Evolutionary conservation across 1,140 invertebrate genomes (phyloP).

Genomic region (Zophobas atratus): DNA sequence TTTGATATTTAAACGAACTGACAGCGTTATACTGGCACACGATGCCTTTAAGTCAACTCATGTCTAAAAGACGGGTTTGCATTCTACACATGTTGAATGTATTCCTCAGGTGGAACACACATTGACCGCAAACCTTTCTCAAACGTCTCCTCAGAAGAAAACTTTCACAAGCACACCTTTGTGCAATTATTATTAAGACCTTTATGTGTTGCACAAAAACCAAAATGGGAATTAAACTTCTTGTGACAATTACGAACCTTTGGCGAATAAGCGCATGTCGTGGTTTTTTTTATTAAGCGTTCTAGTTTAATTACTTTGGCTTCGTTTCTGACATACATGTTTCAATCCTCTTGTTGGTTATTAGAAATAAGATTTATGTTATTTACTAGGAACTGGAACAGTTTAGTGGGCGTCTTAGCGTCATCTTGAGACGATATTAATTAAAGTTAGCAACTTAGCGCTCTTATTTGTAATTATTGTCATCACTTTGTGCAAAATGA

Average conservation of each 20-base stretch:
- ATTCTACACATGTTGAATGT: conserved; percentile 28
- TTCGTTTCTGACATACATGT: neutral
- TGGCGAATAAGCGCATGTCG: too few species aligned
- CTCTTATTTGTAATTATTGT: conserved; percentile 19
- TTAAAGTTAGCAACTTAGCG: conserved; percentile 8
- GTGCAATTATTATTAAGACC: neutral
- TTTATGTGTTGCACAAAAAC: too few species aligned
- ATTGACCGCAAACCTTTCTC: conserved; percentile 5
- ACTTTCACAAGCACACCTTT: neutral
- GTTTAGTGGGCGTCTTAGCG: neutral
- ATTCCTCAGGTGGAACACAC: conserved; percentile 18
- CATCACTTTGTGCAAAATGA: conserved; percentile 6
- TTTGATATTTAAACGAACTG: conserved; percentile 43
- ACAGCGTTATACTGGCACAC: conserved; percentile 30
- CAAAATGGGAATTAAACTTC: too few species aligned
- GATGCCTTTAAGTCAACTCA: conserved; percentile 37
- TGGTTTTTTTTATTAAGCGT: too few species aligned
- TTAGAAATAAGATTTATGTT: neutral
- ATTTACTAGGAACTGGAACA: neutral
- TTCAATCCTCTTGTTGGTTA: neutral
- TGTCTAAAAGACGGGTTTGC: conserved; percentile 30
- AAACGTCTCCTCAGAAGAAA: conserved; percentile 5
- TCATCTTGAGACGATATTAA: conserved; percentile 29
- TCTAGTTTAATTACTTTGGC: too few species aligned
- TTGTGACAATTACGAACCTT: too few species aligned